Evolutionary conservation across 2,888 invertebrate genomes (phyloP).

Genomic region (Atrina japonica): DNA sequence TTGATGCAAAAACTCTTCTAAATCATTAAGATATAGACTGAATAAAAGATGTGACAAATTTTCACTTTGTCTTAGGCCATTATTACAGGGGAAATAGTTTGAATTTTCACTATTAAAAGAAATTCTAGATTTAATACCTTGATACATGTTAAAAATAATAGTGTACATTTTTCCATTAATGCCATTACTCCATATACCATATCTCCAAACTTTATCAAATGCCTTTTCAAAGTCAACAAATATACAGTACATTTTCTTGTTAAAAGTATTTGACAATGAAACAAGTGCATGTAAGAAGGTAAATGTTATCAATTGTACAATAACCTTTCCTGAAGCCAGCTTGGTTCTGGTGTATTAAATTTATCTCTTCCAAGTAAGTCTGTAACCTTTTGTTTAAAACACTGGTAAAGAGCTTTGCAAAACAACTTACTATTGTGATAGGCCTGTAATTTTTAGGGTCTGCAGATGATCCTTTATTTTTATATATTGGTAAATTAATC

Average conservation of each 20-base stretch:
- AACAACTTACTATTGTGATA: no score
- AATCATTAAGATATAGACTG: no score
- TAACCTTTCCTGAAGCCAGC: not conserved
- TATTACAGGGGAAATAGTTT: conserved; percentile 5
- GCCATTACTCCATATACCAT: not conserved
- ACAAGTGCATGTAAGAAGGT: not conserved
- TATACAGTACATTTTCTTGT: not conserved
- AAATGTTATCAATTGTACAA: not conserved
- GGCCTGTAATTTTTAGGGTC: no score
- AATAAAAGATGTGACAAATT: no score
- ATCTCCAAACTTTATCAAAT: not conserved
- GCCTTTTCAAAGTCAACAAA: not conserved
- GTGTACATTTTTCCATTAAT: conserved; percentile 4
- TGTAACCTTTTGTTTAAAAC: no score
- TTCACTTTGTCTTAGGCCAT: not conserved
- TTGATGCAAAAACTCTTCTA: no score
- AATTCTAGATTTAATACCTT: conserved; percentile 9
- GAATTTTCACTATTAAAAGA: not conserved
- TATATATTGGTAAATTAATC: no score
- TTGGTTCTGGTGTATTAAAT: no score
- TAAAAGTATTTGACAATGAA: not conserved
- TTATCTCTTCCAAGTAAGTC: no score
- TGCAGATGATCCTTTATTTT: no score
- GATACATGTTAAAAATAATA: not conserved
- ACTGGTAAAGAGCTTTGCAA: no score